These are phyloP conservation scores for Gryon sp. DNA, from an alignment of 1,140 invertebrate genomes.

Conservation along the genomic window DNA sequence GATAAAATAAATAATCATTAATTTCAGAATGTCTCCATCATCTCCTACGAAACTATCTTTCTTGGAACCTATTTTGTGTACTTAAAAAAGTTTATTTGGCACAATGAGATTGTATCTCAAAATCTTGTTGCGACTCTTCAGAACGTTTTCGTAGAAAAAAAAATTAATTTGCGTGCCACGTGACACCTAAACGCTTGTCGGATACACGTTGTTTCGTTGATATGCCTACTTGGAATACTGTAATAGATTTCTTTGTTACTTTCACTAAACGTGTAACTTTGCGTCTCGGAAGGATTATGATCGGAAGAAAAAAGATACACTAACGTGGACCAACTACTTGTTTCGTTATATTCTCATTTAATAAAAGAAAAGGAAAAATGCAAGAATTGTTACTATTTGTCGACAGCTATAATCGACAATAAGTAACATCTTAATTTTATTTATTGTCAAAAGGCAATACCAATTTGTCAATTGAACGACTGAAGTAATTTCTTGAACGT, in stretches of 20 bases:
- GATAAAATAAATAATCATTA: no score
- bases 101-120: conserved; percentile 25
- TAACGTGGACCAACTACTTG: not conserved
- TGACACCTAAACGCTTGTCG: not conserved
- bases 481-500: conserved; percentile 13
- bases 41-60: not conserved
- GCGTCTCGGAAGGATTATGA: conserved; percentile 10
- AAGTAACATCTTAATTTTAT: conserved; percentile 3
- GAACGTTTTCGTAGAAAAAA: conserved; percentile 14
- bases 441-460: not conserved
- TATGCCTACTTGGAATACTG: not conserved
- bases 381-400: not conserved
- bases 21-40: not conserved
- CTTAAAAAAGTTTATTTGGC: conserved; percentile 14
- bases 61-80: conserved; percentile 1
- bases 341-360: not conserved
- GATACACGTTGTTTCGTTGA: conserved; percentile 4
- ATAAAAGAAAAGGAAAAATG: no score
- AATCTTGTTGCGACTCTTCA: conserved; percentile 13
- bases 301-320: not conserved
- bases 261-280: conserved; percentile 19
- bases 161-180: conserved; percentile 32
- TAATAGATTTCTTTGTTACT: conserved; percentile 8
- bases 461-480: conserved; percentile 39
- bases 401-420: not conserved